Evolutionary conservation across 2,113 vertebrate species (phyloP).

Genomic region (cattle (Bos taurus)): DNA sequence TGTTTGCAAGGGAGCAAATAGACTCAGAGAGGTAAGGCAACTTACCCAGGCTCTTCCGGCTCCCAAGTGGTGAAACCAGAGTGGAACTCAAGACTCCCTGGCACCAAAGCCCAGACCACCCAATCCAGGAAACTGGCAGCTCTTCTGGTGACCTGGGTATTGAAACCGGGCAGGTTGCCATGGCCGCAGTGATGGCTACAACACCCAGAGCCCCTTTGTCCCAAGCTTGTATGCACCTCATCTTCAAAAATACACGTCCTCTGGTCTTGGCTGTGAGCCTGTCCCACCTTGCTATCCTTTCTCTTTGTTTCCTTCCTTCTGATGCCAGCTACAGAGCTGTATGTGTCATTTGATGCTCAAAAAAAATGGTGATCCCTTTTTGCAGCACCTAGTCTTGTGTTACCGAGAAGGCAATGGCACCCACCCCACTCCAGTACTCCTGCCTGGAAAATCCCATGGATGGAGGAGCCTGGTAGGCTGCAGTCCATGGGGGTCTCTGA

Average conservation of each 20-base stretch:
- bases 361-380: neutral
- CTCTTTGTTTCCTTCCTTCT: neutral
- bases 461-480: too few relatives aligned
- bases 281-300: neutral
- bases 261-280: neutral
- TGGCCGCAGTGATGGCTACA: neutral
- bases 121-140: neutral
- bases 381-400: neutral
- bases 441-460: too few relatives aligned
- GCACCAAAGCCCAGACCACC: neutral
- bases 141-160: neutral
- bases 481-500: too few relatives aligned
- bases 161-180: neutral
- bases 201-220: neutral
- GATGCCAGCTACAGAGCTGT: neutral
- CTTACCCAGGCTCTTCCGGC: neutral
- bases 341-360: neutral
- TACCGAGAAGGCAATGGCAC: neutral
- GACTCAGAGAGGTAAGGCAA: neutral
- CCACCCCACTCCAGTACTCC: too few relatives aligned
- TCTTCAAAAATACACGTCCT: neutral
- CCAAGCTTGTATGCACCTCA: neutral
- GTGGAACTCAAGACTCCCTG: neutral
- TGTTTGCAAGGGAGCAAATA: neutral
- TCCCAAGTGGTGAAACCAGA: neutral